Percentiles rank a stretch among this genome's conserved stretches.
These are phyloP conservation scores for Aphodius granarius DNA, from an alignment of 2,888 invertebrate species.

Conservation along the genomic window DNA sequence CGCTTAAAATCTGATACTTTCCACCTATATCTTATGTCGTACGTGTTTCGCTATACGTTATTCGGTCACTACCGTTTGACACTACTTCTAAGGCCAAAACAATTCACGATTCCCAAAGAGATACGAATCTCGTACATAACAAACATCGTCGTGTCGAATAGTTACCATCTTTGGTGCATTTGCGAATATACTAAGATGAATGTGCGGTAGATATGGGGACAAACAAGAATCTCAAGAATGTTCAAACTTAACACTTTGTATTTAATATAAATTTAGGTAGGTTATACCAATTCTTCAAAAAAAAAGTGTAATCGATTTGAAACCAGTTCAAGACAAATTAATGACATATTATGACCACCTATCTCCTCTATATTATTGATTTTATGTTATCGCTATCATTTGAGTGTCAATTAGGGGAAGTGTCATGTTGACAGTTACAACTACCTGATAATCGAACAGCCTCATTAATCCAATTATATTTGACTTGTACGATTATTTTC, in stretches of 20 bases:
- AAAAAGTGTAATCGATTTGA: background rate
- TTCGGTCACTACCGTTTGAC: slow-evolving; percentile 14
- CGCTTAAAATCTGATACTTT: slow-evolving; percentile 6
- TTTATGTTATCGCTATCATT: background rate
- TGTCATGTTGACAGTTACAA: background rate
- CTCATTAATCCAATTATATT: background rate
- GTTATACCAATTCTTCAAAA: too few species aligned
- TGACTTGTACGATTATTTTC: background rate
- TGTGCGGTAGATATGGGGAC: background rate
- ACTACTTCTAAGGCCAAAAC: background rate
- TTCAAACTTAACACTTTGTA: too few species aligned
- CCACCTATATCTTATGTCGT: slow-evolving; percentile 12
- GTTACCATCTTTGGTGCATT: background rate
- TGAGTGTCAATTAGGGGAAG: background rate
- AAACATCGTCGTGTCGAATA: background rate
- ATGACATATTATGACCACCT: background rate
- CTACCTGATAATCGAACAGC: background rate
- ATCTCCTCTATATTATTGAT: background rate
- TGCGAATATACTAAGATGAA: background rate
- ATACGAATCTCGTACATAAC: slow-evolving; percentile 5
- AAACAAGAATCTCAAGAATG: background rate
- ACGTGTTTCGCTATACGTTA: slow-evolving; percentile 10
- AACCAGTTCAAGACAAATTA: background rate
- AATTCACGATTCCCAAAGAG: slow-evolving; percentile 4
- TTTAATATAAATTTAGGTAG: too few species aligned